Percentiles rank a stretch among this genome's conserved stretches.
Evolutionary conservation across 2,113 vertebrate genomes (phyloP).

Genomic region (Toxostoma redivivum): DNA sequence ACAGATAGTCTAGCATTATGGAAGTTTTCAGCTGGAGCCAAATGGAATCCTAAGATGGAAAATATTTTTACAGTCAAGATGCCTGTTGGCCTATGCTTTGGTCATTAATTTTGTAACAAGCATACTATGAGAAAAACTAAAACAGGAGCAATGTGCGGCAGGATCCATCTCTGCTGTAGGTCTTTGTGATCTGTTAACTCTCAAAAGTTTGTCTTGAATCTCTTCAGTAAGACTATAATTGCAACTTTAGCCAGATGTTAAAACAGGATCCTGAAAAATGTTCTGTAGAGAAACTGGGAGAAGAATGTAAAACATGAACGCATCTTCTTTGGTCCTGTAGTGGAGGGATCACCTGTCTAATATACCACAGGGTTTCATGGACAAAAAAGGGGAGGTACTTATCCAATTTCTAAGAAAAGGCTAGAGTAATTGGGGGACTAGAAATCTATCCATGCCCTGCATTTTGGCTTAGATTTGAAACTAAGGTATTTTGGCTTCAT

Average conservation of each 20-base stretch:
- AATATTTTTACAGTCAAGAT: not conserved
- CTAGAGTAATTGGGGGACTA: not conserved
- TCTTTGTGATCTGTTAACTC: not conserved
- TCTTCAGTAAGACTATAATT: not conserved
- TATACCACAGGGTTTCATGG: not conserved
- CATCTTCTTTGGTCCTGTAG: slow-evolving; percentile 7
- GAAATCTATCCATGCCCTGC: not conserved
- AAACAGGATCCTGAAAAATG: not conserved
- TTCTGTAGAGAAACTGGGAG: not conserved
- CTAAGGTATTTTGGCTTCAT: not conserved
- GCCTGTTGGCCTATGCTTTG: not conserved
- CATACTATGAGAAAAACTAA: not conserved
- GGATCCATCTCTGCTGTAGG: not conserved
- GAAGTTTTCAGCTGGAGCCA: slow-evolving; percentile 1
- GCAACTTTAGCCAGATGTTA: not conserved
- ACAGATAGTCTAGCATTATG: not conserved
- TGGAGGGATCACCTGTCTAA: not conserved
- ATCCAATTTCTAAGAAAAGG: not conserved
- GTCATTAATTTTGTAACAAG: not conserved
- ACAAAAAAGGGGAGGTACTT: not conserved
- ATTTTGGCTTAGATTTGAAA: not conserved
- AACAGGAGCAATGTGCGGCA: not conserved
- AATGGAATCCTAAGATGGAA: not conserved
- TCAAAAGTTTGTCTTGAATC: not conserved
- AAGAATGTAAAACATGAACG: not conserved